Evolutionary conservation across 2,888 invertebrate species (phyloP), one percentile per base, ranked within the genome.

Genomic region (Achlya flavicornis): DNA sequence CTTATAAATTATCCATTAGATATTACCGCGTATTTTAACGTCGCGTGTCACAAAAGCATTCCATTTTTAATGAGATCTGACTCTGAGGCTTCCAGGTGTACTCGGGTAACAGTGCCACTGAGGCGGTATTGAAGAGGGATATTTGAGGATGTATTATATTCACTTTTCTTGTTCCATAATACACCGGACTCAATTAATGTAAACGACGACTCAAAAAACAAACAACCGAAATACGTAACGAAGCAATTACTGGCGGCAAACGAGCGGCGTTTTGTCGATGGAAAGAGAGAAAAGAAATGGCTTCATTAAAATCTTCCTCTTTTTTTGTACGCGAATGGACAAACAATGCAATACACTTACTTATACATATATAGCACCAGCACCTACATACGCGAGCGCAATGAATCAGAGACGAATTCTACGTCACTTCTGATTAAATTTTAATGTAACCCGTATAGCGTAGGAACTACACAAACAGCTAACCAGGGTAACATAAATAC

Each of bases 161-260:
- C 58, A 33, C 60, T 41, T 53, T 48, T 19, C 59, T 59, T 59
- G 35, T 16, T n/a, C 60, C 41, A 58, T 62, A 63, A 71, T 64
- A 65, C 38, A 63, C 64, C 57, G 67, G 66, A 75, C 53, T 53
- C 75, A 79, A 80, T 81, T 80, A 81, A 79, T 82, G 78, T 79
- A 76, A 78, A 77, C 76, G 79, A 70, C 70, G 73, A 72, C 70
- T 63, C 68, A 66, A 70, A 79, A 77, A 77, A 81, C 77, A 84
- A 85, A 84, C 80, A 81, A 72, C 72, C 78, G 75, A 81, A 83
- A 83, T 83, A 79, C 76, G 76, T 83, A 86, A 85, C 85, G 80
- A 84, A 83, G 85, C 88, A 86, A 88, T 88, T 87, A 87, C 84
- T 71, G 76, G 71, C 74, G 78, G 73, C 81, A 80, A 82, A 80